A percentile compares a stretch with the other conserved stretches of the same genome.
These are phyloP conservation scores for Drosophila pseudoananassae DNA, from an alignment of 1,140 invertebrate species.

Conservation along the genomic window DNA sequence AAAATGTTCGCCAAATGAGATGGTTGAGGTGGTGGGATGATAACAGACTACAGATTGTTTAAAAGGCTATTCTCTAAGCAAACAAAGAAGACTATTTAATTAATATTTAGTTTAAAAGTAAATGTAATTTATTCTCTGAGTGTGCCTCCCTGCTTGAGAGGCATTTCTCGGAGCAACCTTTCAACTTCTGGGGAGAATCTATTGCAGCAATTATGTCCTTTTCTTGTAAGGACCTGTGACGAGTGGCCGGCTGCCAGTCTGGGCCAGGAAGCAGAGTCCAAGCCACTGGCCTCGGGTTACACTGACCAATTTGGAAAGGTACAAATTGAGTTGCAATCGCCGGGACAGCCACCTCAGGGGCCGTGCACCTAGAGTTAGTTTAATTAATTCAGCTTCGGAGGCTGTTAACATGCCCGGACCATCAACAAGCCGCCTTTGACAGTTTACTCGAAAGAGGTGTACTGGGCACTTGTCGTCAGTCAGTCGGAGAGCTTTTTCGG, in stretches of 20 bases:
- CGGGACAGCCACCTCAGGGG: slow-evolving; percentile 8
- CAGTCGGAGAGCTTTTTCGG: slow-evolving; percentile 19
- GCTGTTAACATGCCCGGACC: slow-evolving; percentile 60
- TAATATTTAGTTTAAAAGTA: not conserved
- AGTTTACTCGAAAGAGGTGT: slow-evolving; percentile 80
- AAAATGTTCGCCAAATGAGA: slow-evolving; percentile 32
- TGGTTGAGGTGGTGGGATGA: slow-evolving; percentile 9
- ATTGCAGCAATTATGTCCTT: slow-evolving; percentile 56
- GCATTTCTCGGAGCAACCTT: slow-evolving; percentile 32
- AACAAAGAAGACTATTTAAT: not conserved
- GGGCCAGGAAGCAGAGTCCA: slow-evolving; percentile 10
- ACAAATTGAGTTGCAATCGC: slow-evolving; percentile 68
- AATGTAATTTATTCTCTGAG: slow-evolving; percentile 4
- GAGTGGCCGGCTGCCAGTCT: slow-evolving; percentile 20
- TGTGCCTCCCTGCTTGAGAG: not conserved
- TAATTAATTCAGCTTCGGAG: slow-evolving; percentile 76
- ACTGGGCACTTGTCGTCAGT: slow-evolving; percentile 74
- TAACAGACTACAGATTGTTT: slow-evolving; percentile 13
- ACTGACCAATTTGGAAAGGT: slow-evolving; percentile 75
- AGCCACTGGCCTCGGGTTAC: slow-evolving; percentile 72
- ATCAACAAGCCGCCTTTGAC: slow-evolving; percentile 51
- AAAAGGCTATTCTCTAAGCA: not conserved
- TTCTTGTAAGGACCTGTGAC: slow-evolving; percentile 38
- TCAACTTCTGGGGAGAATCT: slow-evolving; percentile 45
- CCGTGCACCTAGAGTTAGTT: slow-evolving; percentile 61